Evolutionary conservation across 2,113 vertebrate genomes (phyloP), one percentile per base, ranked within the genome.

Genomic region (Poicephalus meyeri): DNA sequence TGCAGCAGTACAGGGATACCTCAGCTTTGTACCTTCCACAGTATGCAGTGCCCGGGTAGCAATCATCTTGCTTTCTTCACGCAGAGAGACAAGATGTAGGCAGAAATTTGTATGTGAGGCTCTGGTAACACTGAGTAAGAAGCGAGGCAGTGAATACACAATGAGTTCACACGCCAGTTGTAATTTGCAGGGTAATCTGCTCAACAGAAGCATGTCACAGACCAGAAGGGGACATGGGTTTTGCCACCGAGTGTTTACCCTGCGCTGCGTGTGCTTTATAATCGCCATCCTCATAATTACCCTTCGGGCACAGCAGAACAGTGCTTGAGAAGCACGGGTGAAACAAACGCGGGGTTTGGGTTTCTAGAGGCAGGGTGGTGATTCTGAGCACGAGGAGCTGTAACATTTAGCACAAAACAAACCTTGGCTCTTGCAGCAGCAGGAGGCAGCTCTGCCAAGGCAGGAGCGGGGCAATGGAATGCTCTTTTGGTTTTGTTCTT

Each of bases 331-430:
- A 79, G 80, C 56, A 63, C 63, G 92, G 95, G 79, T 33, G 91
- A 96, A 79, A 73, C 73, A 80, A 95, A 93, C n/a, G 50, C 24
- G 5, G 73, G 95, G 73, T 89, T 92, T 96, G 49, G 5, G 81
- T 93, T 94, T 86, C 66, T 79, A 80, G 92, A 88, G 95, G 89
- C 93, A 89, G 71, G 86, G 78, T 80, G 74, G 79, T 6, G 61
- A 80, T 93, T 96, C 91, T 77, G 90, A 96, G 96, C 94, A 80
- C 86, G 77, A 92, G 79, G 91, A 88, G 69, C 80, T 29, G 16
- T 63, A 89, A 94, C 21, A 33, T 74, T 96, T 42, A 94, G 68
- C 53, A 8, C 70, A 80, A 76, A 79, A 58, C 14, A 24, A 28
- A 47, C 53, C 50, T 61, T 86, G 11, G 11, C 85, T 49, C 89